Evolutionary conservation across 2,888 invertebrate genomes (phyloP).

Genomic region (Venustoraphidia nigricollis): DNA sequence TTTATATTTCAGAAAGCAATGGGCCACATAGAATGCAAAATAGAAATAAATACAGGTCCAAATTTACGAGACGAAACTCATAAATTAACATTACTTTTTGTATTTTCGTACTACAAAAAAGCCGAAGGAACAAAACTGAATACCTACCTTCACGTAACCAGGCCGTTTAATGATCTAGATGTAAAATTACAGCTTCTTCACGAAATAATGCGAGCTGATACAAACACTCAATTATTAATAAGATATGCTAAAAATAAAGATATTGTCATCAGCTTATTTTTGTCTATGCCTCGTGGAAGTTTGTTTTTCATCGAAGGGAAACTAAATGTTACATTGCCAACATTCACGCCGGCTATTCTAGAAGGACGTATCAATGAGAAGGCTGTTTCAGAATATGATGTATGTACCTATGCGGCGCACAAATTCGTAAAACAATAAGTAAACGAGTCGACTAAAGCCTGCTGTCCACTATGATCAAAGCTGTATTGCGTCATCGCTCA

Average conservation of each 20-base stretch:
- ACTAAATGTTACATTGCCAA: constrained; percentile 58
- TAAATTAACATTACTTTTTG: constrained; percentile 41
- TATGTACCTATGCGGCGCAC: constrained; percentile 23
- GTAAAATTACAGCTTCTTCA: constrained; percentile 41
- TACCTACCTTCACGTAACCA: constrained; percentile 42
- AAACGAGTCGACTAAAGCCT: too few relatives aligned
- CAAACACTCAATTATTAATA: constrained; percentile 33
- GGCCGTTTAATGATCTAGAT: constrained; percentile 50
- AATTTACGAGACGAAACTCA: constrained; percentile 39
- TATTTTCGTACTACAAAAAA: constrained; percentile 42
- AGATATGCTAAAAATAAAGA: constrained; percentile 44
- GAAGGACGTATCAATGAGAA: constrained; percentile 52
- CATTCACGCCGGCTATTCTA: constrained; percentile 51
- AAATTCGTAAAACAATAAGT: too few relatives aligned
- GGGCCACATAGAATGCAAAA: constrained; percentile 53
- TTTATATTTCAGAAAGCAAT: constrained; percentile 38
- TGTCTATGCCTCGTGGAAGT: constrained; percentile 48
- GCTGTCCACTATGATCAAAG: too few relatives aligned
- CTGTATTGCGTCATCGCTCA: too few relatives aligned
- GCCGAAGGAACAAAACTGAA: constrained; percentile 44
- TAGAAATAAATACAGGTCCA: constrained; percentile 52
- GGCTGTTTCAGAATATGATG: constrained; percentile 49
- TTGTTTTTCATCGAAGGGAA: constrained; percentile 52
- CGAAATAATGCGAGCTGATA: constrained; percentile 33
- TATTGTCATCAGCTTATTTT: constrained; percentile 35